Conservation (phyloP, 2,797 vertebrate species). For the Gymnoscopelus braueri region DNA sequence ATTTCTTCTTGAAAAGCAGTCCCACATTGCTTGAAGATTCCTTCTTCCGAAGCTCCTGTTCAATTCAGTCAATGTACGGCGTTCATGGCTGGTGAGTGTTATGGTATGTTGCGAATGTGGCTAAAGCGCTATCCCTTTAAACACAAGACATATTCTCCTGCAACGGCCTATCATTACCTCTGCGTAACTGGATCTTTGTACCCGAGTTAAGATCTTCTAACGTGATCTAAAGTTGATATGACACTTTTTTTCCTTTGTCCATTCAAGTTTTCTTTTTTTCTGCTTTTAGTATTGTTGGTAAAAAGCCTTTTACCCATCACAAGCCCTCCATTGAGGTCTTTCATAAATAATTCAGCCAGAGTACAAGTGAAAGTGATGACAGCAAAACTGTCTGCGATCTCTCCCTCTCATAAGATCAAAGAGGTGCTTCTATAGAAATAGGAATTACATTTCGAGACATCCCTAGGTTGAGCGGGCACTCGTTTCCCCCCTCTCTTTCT, state of each 20-base stretch:
- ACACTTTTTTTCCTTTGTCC: constrained; percentile 61
- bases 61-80: constrained; percentile 54
- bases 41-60: constrained; percentile 67
- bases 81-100: constrained; percentile 63
- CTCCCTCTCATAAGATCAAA: constrained; percentile 84
- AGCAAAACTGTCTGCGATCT: constrained; percentile 85
- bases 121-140: constrained; percentile 67
- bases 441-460: constrained; percentile 83
- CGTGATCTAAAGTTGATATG: constrained; percentile 78
- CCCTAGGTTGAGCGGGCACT: constrained; percentile 66
- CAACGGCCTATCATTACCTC: constrained; percentile 65
- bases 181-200: constrained; percentile 73
- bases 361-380: constrained; percentile 86
- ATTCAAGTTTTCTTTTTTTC: constrained; percentile 58
- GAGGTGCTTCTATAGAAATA: constrained; percentile 83
- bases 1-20: constrained; percentile 56
- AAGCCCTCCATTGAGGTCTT: constrained; percentile 83
- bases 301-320: constrained; percentile 82
- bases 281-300: constrained; percentile 80
- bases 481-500: constrained; percentile 56
- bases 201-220: constrained; percentile 69
- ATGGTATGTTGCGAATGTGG: constrained; percentile 62
- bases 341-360: constrained; percentile 87
- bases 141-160: constrained; percentile 55
- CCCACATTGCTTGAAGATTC: constrained; percentile 60